Evolutionary conservation across 1,140 invertebrate genomes (phyloP), one percentile per base, ranked within the genome.

Genomic region (Ganaspis sp.): DNA sequence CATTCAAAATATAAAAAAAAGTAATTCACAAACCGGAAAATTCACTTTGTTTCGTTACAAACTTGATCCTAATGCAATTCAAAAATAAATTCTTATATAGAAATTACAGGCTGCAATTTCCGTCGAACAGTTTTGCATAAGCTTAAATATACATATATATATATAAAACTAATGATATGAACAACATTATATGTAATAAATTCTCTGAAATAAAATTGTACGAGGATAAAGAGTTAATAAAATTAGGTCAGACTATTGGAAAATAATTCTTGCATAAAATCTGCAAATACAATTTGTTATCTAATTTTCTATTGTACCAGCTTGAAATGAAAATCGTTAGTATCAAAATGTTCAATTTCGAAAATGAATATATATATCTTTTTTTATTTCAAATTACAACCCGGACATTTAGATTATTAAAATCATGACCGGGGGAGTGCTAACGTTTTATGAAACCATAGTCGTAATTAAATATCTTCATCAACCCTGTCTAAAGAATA

Each of bases 391-490:
- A 49, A 49, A 49, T 49, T 49, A 49, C 17, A 49, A 15, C 45
- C 12, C 3, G 45, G 45, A 6, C 21, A 29, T 64, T 64, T 64
- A 26, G 58, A n/a, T 64, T 64, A 64, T 64, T 64, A 64, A 64
- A 64, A 64, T 64, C 58, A 15, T 64, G 12, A 64, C 23, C 26
- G n/a, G n/a, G 58, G 58, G 26, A 34, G 58, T 29, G 29, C 11
- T 64, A 64, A 64, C 26, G 23, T 64, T 64, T 64, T 64, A 64
- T 64, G 58, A 29, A 64, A 64, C 26, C 58, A 64, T 64, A 64
- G 58, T 64, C 26, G 12, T 64, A 64, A 64, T 64, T 64, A 64
- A 64, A 64, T 64, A 64, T n/a, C 58, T 29, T 64, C 58, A 64
- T 64, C 12, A 64, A n/a, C 23, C 26, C 26, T 29, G 11, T 64